A percentile compares a stretch with the other conserved stretches of the same genome.
phyloP scores from a whole-genome alignment of 64 coral and sea anemone genomes.

The Stylophora pistillata region DNA sequence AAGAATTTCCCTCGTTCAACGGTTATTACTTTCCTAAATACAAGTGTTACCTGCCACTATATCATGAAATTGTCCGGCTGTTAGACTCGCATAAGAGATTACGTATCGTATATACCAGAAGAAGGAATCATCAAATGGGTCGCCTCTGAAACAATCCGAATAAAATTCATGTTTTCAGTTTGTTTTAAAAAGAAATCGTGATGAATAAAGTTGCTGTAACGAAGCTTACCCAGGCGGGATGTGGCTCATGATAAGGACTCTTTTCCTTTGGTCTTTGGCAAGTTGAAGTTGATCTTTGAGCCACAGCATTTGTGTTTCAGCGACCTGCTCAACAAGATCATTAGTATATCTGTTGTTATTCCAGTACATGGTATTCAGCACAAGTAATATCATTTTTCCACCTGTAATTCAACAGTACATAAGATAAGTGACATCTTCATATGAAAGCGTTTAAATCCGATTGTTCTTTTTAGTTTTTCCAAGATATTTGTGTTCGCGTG shows the following conservation, averaged over 20 bases:
- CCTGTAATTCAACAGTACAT: slow-evolving; percentile 4
- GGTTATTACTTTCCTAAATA: neutral
- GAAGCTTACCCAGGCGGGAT: slow-evolving; percentile 71
- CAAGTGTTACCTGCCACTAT: slow-evolving; percentile 57
- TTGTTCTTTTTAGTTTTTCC: no score
- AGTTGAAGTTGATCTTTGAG: slow-evolving; percentile 44
- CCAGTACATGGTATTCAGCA: slow-evolving; percentile 77
- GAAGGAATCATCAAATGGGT: neutral
- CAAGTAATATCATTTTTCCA: slow-evolving; percentile 60
- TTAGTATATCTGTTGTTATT: neutral
- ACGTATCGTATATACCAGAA: slow-evolving; percentile 52
- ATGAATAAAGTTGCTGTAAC: neutral
- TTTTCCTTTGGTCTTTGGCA: slow-evolving; percentile 25
- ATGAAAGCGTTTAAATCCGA: no score
- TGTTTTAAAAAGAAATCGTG: neutral
- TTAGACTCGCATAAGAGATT: slow-evolving; percentile 12
- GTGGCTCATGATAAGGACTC: slow-evolving; percentile 66
- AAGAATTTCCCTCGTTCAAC: no score
- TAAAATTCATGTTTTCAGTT: neutral
- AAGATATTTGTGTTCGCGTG: no score
- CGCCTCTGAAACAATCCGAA: slow-evolving; percentile 5
- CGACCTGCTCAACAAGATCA: slow-evolving; percentile 28
- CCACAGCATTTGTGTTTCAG: slow-evolving; percentile 60
- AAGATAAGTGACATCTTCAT: no score
- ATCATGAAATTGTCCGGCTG: slow-evolving; percentile 37